Conservation (phyloP, 2,113 vertebrate species). For the Larimichthys polyactis region DNA sequence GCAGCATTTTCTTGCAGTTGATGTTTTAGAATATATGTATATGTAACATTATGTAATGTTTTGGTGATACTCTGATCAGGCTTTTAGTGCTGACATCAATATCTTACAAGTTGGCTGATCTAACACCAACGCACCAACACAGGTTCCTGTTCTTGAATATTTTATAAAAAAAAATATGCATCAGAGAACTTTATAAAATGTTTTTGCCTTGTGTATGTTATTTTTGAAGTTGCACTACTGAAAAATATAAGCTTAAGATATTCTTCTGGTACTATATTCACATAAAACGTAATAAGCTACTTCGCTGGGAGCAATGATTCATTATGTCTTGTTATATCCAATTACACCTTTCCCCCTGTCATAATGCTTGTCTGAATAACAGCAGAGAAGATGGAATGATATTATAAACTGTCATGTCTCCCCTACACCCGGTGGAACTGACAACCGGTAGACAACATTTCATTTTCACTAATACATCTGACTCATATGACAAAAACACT, state of each 20-base stretch:
- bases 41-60: not conserved
- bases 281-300: not conserved
- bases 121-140: not conserved
- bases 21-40: not conserved
- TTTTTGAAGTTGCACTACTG: not conserved
- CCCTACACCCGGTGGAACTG: not conserved
- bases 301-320: not conserved
- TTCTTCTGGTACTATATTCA: not conserved
- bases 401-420: not conserved
- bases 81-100: not conserved
- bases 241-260: not conserved
- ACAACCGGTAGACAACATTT: not conserved
- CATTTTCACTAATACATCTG: not conserved
- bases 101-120: not conserved
- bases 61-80: not conserved
- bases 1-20: conserved; percentile 15
- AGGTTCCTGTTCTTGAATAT: not conserved
- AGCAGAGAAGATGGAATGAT: not conserved
- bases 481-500: not conserved
- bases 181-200: not conserved
- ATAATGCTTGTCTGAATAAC: not conserved
- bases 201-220: not conserved
- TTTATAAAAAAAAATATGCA: not conserved
- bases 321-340: not conserved
- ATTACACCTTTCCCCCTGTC: not conserved